Percentiles rank a stretch among this genome's conserved stretches.
These are phyloP conservation scores for Barypeithes pellucidus DNA, from an alignment of 2,888 invertebrate genomes.

Conservation along the genomic window DNA sequence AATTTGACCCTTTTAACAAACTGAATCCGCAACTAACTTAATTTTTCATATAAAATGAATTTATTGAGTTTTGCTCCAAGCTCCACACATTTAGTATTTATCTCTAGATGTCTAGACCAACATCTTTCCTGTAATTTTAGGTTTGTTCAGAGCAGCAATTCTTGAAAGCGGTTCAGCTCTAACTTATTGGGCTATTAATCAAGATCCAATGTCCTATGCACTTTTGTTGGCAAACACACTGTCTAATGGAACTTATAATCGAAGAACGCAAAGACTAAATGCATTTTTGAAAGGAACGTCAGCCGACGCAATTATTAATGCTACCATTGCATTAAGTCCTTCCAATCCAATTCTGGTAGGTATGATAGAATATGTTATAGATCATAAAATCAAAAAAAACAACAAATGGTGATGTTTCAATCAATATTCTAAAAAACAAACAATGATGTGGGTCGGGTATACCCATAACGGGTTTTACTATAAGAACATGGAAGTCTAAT, in stretches of 20 bases:
- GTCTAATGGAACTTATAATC: neutral
- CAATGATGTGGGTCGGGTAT: no score
- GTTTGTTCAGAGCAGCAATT: constrained; percentile 31
- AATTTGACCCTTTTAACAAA: no score
- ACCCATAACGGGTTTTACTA: no score
- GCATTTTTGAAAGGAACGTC: neutral
- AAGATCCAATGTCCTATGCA: neutral
- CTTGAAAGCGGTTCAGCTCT: constrained; percentile 22
- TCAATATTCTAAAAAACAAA: no score
- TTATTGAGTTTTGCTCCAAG: no score
- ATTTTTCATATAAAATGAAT: no score
- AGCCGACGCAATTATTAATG: neutral
- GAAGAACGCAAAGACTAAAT: neutral
- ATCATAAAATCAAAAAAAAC: no score
- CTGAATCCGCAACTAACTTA: no score
- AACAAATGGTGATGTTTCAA: no score
- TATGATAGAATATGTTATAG: neutral
- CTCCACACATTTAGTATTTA: no score
- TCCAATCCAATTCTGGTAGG: neutral
- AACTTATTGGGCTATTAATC: neutral
- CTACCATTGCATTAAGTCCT: neutral
- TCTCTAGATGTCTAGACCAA: no score
- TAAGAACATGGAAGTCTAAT: no score
- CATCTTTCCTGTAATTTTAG: constrained; percentile 5
- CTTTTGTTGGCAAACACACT: neutral